Conservation (phyloP, 2,113 vertebrate genomes). For the Helogale parvula region DNA sequence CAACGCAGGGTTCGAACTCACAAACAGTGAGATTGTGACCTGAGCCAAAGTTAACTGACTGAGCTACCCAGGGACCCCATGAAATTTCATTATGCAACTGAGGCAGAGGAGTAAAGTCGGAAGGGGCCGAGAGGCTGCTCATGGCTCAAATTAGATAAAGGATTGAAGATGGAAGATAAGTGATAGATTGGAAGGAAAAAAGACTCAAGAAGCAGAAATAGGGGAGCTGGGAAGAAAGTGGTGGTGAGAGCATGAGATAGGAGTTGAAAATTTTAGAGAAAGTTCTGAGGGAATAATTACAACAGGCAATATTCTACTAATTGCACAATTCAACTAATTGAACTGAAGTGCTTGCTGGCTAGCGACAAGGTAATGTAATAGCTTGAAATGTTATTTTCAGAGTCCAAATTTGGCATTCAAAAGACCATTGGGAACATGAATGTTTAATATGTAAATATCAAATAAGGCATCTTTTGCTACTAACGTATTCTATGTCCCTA, state of each 20-base stretch:
- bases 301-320: slow-evolving; percentile 1
- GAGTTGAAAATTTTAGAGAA: slow-evolving; percentile 31
- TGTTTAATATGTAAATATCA: slow-evolving; percentile 32
- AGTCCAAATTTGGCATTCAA: background rate
- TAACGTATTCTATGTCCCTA: background rate
- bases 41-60: no score
- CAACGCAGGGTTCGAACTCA: no score
- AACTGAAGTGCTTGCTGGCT: slow-evolving; percentile 37
- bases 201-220: background rate
- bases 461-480: background rate
- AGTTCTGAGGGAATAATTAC: slow-evolving; percentile 5
- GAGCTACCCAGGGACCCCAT: no score
- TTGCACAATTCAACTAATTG: slow-evolving; percentile 23
- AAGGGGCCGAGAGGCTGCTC: background rate
- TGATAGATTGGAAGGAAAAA: background rate
- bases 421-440: background rate
- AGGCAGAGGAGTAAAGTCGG: background rate
- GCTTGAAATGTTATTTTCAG: background rate
- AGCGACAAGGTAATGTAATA: slow-evolving; percentile 16
- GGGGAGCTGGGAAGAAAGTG: background rate
- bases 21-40: no score
- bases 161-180: background rate
- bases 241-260: background rate
- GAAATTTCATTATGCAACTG: background rate
- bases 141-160: background rate